Conservation (phyloP, 2,888 invertebrate species). For the Eristalinus sepulchralis region DNA sequence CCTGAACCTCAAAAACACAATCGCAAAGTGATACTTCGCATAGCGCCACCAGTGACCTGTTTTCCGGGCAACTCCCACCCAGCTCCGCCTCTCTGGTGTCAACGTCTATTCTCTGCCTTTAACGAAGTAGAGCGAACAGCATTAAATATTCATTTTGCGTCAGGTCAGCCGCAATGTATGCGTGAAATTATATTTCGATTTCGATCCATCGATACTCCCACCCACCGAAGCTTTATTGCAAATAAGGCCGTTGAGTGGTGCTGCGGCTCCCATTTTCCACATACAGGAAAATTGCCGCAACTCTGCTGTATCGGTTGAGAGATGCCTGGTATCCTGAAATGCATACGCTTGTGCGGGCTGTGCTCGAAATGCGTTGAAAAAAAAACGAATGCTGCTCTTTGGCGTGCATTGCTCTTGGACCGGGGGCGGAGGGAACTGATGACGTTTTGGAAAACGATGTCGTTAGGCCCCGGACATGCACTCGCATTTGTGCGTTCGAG, state of each 20-base stretch:
- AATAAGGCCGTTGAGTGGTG: neutral
- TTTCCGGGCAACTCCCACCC: neutral
- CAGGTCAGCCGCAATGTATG: neutral
- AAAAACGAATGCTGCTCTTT: neutral
- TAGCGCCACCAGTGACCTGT: neutral
- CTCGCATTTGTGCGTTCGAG: neutral
- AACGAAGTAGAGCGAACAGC: too few species aligned
- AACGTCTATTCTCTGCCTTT: neutral
- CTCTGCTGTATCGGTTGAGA: too few species aligned
- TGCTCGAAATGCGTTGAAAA: neutral
- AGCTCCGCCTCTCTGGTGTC: neutral
- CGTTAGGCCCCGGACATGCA: neutral
- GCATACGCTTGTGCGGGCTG: neutral
- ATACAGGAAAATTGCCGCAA: neutral
- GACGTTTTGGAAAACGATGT: neutral
- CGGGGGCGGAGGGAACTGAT: neutral
- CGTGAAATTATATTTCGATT: neutral
- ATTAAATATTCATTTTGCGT: too few species aligned
- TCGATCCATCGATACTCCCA: neutral
- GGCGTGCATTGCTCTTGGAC: neutral
- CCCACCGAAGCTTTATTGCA: neutral
- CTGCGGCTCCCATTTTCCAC: neutral
- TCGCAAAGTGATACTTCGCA: too few species aligned
- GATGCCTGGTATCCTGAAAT: neutral
- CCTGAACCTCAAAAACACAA: too few species aligned